Evolutionary conservation across 2,888 invertebrate genomes (phyloP).

Genomic region (Thera obeliscata): DNA sequence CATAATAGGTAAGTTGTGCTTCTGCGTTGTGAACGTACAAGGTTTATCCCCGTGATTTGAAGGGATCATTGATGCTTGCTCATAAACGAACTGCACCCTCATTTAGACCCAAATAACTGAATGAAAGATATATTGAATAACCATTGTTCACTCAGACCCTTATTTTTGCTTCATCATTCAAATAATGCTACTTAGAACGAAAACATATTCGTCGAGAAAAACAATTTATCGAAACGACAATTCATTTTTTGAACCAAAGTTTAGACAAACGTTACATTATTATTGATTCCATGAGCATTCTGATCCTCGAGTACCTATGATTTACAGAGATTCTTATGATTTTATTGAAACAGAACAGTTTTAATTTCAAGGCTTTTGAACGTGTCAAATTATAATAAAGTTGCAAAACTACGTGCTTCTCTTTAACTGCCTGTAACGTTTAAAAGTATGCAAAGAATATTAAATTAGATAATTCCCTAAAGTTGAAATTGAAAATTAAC

Average conservation of each 20-base stretch:
- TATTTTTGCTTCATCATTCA: no score
- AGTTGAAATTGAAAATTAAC: slow-evolving; percentile 25
- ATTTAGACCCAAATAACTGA: slow-evolving; percentile 31
- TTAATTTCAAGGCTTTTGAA: no score
- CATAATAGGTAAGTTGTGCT: neutral
- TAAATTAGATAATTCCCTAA: slow-evolving; percentile 22
- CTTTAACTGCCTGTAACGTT: neutral
- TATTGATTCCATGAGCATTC: no score
- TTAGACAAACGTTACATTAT: no score
- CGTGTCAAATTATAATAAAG: no score
- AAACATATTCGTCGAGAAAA: no score
- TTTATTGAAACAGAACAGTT: no score
- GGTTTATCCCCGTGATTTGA: neutral
- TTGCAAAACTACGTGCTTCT: neutral
- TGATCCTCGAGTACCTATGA: no score
- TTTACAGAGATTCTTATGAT: no score
- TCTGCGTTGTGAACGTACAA: neutral
- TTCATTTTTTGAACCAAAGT: no score
- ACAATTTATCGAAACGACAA: no score
- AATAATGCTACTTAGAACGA: no score
- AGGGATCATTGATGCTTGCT: slow-evolving; percentile 12
- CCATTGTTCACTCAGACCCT: slow-evolving; percentile 46
- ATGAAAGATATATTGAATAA: slow-evolving; percentile 51
- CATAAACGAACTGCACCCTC: slow-evolving; percentile 64
- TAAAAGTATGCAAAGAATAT: slow-evolving; percentile 14